These are phyloP conservation scores for Scrobipalpa atriplicella DNA, from an alignment of 2,888 invertebrate genomes.

Conservation along the genomic window DNA sequence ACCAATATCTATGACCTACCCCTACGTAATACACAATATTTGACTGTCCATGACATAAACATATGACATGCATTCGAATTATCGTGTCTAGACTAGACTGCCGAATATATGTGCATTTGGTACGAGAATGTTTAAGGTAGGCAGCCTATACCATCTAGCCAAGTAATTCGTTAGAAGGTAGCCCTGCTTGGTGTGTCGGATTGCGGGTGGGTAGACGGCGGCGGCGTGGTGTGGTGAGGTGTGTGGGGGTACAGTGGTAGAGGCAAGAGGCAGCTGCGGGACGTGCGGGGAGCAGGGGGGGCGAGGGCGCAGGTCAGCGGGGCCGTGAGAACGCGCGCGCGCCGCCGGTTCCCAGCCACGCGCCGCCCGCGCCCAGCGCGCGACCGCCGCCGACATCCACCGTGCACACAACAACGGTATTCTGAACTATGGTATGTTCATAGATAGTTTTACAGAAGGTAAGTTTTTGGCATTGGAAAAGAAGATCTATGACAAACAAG, in stretches of 20 bases:
- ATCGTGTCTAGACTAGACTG: too few relatives aligned
- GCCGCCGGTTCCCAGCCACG: constrained; percentile 80
- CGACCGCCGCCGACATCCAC: constrained; percentile 46
- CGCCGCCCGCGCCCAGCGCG: constrained; percentile 73
- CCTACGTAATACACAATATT: too few relatives aligned
- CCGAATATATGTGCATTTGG: background rate
- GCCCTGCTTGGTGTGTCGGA: constrained; percentile 1
- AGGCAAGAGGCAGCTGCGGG: constrained; percentile 36
- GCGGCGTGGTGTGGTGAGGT: constrained; percentile 32
- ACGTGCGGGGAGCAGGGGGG: constrained; percentile 38
- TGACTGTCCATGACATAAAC: too few relatives aligned
- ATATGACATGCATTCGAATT: too few relatives aligned
- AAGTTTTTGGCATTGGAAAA: too few relatives aligned
- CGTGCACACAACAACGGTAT: constrained; percentile 43
- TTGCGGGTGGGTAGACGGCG: constrained; percentile 18
- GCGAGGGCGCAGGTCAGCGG: constrained; percentile 63
- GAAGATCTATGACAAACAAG: too few relatives aligned
- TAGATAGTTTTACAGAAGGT: too few relatives aligned
- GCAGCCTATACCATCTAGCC: background rate
- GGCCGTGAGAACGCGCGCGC: constrained; percentile 82
- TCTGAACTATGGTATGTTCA: too few relatives aligned
- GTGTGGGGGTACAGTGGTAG: too few relatives aligned
- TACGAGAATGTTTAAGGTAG: background rate
- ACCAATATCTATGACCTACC: too few relatives aligned
- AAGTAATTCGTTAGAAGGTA: background rate